Evolutionary conservation across 2,797 vertebrate genomes (phyloP).

Genomic region (Emydoidea blandingii): DNA sequence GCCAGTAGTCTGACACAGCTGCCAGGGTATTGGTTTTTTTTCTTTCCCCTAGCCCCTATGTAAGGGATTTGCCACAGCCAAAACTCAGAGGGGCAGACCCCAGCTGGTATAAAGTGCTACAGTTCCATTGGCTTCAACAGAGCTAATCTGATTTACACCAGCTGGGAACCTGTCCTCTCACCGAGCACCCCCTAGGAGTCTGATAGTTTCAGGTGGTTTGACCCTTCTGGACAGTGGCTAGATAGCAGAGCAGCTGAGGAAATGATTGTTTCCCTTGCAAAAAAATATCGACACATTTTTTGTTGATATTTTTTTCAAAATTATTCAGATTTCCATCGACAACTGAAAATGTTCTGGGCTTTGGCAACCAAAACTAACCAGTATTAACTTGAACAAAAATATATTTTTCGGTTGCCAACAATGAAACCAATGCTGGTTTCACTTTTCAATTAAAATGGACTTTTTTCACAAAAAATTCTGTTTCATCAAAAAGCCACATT

Average conservation of each 20-base stretch:
- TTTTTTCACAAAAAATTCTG: not conserved
- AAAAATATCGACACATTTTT: slow-evolving; percentile 6
- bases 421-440: not conserved
- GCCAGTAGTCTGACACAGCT: not conserved
- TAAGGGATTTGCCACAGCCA: not conserved
- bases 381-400: not conserved
- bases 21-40: not conserved
- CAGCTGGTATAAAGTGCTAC: accelerated
- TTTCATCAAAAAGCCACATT: not conserved
- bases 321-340: not conserved
- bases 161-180: slow-evolving; percentile 26
- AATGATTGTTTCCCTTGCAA: slow-evolving; percentile 24
- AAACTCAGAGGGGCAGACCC: not conserved
- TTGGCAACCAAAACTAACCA: not conserved
- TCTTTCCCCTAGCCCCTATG: not conserved
- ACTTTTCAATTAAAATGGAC: not conserved
- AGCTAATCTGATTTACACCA: not conserved
- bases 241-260: slow-evolving; percentile 28
- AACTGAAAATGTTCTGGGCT: not conserved
- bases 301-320: not conserved
- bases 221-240: not conserved
- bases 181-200: slow-evolving; percentile 24
- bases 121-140: not conserved
- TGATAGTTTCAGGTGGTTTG: slow-evolving; percentile 43
- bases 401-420: not conserved